Percentiles rank a stretch among this genome's conserved stretches.
Conservation (phyloP, 2,888 invertebrate genomes). For the Marasmarcha lunaedactyla region DNA sequence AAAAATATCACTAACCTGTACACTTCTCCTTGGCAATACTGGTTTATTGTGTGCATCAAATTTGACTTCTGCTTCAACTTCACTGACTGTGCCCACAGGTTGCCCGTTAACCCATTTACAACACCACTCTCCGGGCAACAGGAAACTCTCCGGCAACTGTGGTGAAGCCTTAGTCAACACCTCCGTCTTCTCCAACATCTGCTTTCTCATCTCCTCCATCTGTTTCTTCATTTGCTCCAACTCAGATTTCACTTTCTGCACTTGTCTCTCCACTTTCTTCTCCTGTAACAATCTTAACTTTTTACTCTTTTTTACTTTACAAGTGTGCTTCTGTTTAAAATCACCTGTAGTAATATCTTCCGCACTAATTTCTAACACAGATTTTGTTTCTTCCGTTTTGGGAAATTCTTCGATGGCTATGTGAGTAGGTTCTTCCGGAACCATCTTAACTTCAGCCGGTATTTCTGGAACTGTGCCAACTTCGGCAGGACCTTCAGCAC, state of each 20-base stretch:
- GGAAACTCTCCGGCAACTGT: conserved; percentile 35
- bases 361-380: not conserved
- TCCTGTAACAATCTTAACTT: conserved; percentile 34
- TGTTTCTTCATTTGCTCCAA: conserved; percentile 46
- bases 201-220: conserved; percentile 45
- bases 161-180: conserved; percentile 18
- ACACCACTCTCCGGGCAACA: conserved; percentile 72
- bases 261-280: conserved; percentile 44
- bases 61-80: conserved; percentile 45
- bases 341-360: conserved; percentile 9
- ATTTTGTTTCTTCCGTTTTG: not conserved
- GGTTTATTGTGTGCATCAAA: conserved; percentile 39
- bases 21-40: conserved; percentile 46
- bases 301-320: conserved; percentile 40
- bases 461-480: not conserved
- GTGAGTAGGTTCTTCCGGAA: not conserved
- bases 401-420: not conserved
- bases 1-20: conserved; percentile 48
- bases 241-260: conserved; percentile 44
- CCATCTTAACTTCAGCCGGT: not conserved
- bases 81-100: conserved; percentile 71
- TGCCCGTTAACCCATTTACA: conserved; percentile 79
- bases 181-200: conserved; percentile 36
- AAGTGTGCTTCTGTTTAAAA: conserved; percentile 21
- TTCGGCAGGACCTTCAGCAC: conserved; percentile 1